Evolutionary conservation across 1,140 invertebrate genomes (phyloP).

Genomic region (Aradophagus sp.): DNA sequence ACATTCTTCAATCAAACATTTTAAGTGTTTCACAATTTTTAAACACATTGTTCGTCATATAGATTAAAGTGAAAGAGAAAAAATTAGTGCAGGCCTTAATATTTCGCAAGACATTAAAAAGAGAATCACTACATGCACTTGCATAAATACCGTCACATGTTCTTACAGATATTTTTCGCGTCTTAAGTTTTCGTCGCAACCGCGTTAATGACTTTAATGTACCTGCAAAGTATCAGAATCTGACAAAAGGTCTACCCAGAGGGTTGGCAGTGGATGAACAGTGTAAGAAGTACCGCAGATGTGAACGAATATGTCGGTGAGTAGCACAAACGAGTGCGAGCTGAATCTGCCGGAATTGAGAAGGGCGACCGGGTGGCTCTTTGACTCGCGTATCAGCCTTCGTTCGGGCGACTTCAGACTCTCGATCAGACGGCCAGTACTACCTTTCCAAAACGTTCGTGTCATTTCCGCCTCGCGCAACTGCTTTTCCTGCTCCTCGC

Average conservation of each 20-base stretch:
- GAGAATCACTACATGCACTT: constrained; percentile 28
- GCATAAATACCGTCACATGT: constrained; percentile 47
- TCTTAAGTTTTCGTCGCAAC: constrained; percentile 42
- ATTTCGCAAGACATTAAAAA: constrained; percentile 12
- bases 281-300: constrained; percentile 78
- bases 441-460: constrained; percentile 84
- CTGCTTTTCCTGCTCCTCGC: constrained; percentile 78
- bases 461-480: constrained; percentile 82
- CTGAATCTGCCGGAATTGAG: constrained; percentile 80
- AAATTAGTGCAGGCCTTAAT: not conserved
- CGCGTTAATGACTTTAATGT: constrained; percentile 54
- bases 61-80: not conserved
- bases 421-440: constrained; percentile 81
- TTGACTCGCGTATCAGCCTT: constrained; percentile 85
- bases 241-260: constrained; percentile 85
- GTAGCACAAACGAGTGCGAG: constrained; percentile 85
- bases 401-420: constrained; percentile 80
- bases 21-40: too few species aligned
- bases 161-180: constrained; percentile 43
- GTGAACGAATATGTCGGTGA: constrained; percentile 85
- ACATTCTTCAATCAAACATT: too few species aligned
- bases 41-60: too few species aligned
- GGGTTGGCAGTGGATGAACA: constrained; percentile 81
- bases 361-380: constrained; percentile 80
- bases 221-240: constrained; percentile 77